Percentiles rank a stretch among this genome's conserved stretches.
Evolutionary conservation across 2,888 invertebrate genomes (phyloP).

Genomic region (Marronus borbonicus): DNA sequence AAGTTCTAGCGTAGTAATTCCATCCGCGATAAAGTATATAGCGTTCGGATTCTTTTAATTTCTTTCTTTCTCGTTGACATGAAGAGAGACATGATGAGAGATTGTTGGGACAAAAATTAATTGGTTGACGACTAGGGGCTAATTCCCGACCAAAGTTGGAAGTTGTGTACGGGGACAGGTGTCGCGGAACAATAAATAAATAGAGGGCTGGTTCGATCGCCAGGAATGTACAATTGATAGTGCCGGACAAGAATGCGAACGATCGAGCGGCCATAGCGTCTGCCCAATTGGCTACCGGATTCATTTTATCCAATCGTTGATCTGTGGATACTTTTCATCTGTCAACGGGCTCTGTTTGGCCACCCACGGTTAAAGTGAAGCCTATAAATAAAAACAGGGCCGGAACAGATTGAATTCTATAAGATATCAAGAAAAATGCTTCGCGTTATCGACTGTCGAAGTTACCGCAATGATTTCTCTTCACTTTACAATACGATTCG

Average conservation of each 20-base stretch:
- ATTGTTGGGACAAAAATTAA: constrained; percentile 40
- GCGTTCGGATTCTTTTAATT: constrained; percentile 7
- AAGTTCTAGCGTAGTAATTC: neutral
- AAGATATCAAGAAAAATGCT: constrained; percentile 15
- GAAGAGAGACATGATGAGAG: constrained; percentile 16
- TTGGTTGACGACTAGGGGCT: constrained; percentile 46
- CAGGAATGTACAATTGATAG: constrained; percentile 57
- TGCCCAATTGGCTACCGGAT: constrained; percentile 71
- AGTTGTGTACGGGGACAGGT: constrained; percentile 55
- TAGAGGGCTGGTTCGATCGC: constrained; percentile 50
- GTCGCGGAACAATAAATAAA: constrained; percentile 58
- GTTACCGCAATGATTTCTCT: constrained; percentile 24
- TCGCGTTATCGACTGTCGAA: neutral
- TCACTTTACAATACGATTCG: neutral
- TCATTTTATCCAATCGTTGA: constrained; percentile 71
- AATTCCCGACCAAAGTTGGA: constrained; percentile 50
- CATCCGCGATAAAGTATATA: neutral
- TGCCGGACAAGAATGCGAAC: constrained; percentile 53
- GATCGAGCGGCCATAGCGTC: constrained; percentile 63
- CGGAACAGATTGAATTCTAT: constrained; percentile 42
- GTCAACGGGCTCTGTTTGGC: constrained; percentile 68
- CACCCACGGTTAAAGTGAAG: constrained; percentile 69
- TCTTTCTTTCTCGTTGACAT: constrained; percentile 24
- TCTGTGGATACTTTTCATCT: constrained; percentile 71
- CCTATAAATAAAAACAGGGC: constrained; percentile 67